Evolutionary conservation across 2,113 vertebrate species (phyloP), one percentile per base, ranked within the genome.

Genomic region (Hippocampus barbouri): DNA sequence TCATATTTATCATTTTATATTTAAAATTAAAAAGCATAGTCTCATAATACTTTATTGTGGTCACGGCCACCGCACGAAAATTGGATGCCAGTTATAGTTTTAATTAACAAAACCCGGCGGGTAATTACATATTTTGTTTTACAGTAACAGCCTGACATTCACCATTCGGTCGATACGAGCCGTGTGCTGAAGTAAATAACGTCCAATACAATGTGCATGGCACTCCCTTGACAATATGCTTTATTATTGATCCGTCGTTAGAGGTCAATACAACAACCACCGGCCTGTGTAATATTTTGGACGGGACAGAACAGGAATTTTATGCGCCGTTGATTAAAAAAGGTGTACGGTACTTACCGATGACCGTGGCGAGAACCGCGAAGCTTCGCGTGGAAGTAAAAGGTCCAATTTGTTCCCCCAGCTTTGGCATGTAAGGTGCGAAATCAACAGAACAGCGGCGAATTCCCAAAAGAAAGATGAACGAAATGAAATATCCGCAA

Each of bases 281-380:
- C 27, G 27, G 12, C 59, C 25, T 34, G 27, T 6, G 59, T 61
- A 61, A 8, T 15, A 1, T 61, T 61, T 61, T 45, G 16, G 7
- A 20, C 41, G 10, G 9, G 8, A 47, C 2, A 16, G 34, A 10
- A 10, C 8, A 56, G 16, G 21, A 56, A 56, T 38, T 10, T 62
- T 11, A 62, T 18, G 5, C 15, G 34, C 2, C 18, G 25, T 8
- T 66, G 14, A 25, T 41, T 20, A 25, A 69, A 57, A 57, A n/a
- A 34, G 51, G 25, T 57, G 20, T 16, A 57, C 16, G 25, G 30
- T 18, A 88, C 93, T 92, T 69, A 93, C 93, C 93, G 87, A 92
- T 89, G 66, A 92, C 83, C 61, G 89, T 91, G 80, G 88, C 90
- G 88, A 91, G 79, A 89, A 92, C 89, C 63, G 79, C 87, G 69